Evolutionary conservation across 2,888 invertebrate species (phyloP), one percentile per base, ranked within the genome.

Genomic region (Sphecodes monilicornis): DNA sequence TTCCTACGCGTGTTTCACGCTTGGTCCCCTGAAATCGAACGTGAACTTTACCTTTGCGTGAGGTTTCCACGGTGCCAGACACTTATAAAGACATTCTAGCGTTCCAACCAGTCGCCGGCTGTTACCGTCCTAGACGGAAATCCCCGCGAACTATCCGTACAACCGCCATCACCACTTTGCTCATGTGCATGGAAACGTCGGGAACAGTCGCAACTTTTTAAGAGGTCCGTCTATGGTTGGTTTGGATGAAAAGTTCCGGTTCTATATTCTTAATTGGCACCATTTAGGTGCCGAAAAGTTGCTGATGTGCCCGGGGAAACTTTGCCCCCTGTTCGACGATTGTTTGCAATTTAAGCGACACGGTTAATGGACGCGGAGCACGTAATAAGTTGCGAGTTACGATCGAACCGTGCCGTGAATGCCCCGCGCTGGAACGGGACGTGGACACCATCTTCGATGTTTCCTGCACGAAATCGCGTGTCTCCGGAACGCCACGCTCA

Each of bases 201-300:
- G 69, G 60, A 82, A 60, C 77, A 75, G 32, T 69, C 16, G 72
- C 11, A 78, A 85, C 73, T 85, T 79, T 64, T 82, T 79, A 86
- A 86, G 78, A 76, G 72, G 39, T 1, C 18, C 60, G 76, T 77
- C 76, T 83, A 83, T 57, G 76, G 80, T 71, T 71, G 78, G 66
- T 69, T 80, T 50, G 78, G 75, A 72, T 89, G 83, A 80, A 88
- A 88, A 87, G 80, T 87, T 89, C 69, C 32, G 76, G 68, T 13
- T 22, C 72, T 57, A 76, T 76, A 73, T 54, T 22, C 18, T 86
- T 91, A 92, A 92, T 92, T 92, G 88, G 87, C 85, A 84, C 86
- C 89, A 89, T 91, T 92, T 90, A 88, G 90, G 86, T 91, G 82
- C 81, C 76, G 57, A 77, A 81, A 91, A 89, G 83, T 89, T 90